A percentile compares a stretch with the other conserved stretches of the same genome.
These are phyloP conservation scores for Mastigias papua DNA, from an alignment of 30 jellyfish, hydroid and myxozoan species.

Conservation along the genomic window DNA sequence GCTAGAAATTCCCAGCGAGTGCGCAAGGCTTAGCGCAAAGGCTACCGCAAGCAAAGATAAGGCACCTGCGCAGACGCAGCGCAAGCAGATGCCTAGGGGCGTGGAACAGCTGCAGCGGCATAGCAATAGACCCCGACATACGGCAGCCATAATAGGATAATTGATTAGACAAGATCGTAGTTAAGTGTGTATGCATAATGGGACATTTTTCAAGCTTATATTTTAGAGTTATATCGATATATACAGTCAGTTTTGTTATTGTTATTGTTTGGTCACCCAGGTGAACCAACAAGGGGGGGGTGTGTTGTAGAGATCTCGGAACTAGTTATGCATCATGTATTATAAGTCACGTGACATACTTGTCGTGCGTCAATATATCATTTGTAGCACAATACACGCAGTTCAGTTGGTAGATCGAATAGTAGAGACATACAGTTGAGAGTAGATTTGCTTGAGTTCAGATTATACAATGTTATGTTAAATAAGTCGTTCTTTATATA, in stretches of 20 bases:
- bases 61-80: constrained; percentile 6
- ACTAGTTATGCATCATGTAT: neutral
- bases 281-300: constrained; percentile 43
- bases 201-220: neutral
- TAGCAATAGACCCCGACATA: neutral
- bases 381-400: neutral
- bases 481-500: neutral
- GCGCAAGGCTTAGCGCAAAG: constrained; percentile 15
- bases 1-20: constrained; percentile 14
- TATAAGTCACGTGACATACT: neutral
- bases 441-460: neutral
- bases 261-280: neutral
- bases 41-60: neutral
- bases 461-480: neutral
- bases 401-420: neutral
- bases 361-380: neutral
- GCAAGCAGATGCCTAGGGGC: constrained; percentile 16
- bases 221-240: neutral
- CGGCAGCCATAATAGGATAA: constrained; percentile 29
- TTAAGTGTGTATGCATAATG: neutral
- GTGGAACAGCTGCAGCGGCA: constrained; percentile 4
- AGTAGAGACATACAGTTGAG: neutral
- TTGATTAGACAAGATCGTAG: neutral
- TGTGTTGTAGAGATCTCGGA: constrained; percentile 35
- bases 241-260: neutral